Conservation (phyloP, 2,888 invertebrate species). For the Euzophera pinguis region DNA sequence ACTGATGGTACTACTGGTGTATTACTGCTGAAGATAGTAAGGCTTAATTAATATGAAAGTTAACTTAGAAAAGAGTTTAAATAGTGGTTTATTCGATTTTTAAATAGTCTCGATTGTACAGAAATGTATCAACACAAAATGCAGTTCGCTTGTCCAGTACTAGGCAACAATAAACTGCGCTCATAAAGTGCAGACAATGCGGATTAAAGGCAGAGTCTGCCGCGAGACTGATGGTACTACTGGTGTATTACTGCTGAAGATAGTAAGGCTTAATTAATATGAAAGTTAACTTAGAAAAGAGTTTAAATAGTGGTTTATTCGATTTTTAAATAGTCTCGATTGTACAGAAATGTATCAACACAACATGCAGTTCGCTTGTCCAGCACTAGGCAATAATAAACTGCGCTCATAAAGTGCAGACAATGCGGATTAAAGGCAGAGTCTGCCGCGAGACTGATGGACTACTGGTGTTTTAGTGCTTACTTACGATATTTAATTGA, state of each 20-base stretch:
- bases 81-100: no score
- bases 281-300: no score
- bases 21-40: neutral
- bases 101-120: no score
- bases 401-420: neutral
- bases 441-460: neutral
- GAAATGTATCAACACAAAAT: no score
- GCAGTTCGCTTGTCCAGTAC: neutral
- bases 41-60: no score
- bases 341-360: no score
- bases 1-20: neutral
- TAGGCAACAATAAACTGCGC: neutral
- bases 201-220: neutral
- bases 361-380: neutral
- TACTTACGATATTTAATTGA: no score
- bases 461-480: neutral
- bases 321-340: no score
- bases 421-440: neutral
- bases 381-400: neutral
- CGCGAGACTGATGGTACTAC: neutral
- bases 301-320: no score
- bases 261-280: neutral
- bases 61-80: no score
- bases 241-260: neutral
- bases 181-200: constrained; percentile 1